Evolutionary conservation across 1,140 invertebrate genomes (phyloP).

Genomic region (Sogatella furcifera): DNA sequence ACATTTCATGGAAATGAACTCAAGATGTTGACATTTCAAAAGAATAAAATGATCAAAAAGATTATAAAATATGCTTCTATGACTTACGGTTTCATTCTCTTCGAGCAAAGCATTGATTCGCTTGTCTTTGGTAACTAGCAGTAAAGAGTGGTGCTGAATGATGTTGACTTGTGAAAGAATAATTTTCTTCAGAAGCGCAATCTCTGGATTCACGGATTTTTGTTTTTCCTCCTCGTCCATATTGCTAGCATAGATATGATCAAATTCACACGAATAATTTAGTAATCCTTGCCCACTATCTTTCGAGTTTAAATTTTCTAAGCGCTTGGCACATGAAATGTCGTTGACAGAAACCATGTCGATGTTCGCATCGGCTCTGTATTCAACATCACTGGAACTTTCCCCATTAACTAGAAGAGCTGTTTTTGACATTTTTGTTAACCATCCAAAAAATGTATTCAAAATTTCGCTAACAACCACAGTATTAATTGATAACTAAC

Average conservation of each 20-base stretch:
- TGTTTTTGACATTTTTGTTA: constrained; percentile 21
- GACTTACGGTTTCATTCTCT: constrained; percentile 53
- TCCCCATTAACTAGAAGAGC: constrained; percentile 22
- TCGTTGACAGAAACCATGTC: constrained; percentile 27
- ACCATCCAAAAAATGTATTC: too few relatives aligned
- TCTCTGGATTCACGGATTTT: constrained; percentile 37
- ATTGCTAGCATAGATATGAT: constrained; percentile 45
- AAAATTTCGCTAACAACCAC: too few relatives aligned
- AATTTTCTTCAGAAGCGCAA: constrained; percentile 51
- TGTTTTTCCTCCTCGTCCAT: constrained; percentile 32
- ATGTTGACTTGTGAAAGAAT: constrained; percentile 57
- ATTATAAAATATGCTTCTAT: background rate
- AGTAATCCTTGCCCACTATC: constrained; percentile 15
- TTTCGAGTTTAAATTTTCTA: constrained; percentile 19
- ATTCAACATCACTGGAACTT: constrained; percentile 21
- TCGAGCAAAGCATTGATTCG: constrained; percentile 44
- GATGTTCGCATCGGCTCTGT: constrained; percentile 20
- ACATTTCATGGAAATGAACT: background rate
- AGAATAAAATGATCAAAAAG: background rate
- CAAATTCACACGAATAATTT: constrained; percentile 35
- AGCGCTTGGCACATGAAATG: constrained; percentile 27
- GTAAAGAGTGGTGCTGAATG: constrained; percentile 61
- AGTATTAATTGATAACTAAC: too few relatives aligned
- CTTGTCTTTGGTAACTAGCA: constrained; percentile 54
- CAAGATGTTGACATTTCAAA: background rate